Evolutionary conservation across 1,140 invertebrate genomes (phyloP), one percentile per base, ranked within the genome.

Genomic region (Dryas iulia): DNA sequence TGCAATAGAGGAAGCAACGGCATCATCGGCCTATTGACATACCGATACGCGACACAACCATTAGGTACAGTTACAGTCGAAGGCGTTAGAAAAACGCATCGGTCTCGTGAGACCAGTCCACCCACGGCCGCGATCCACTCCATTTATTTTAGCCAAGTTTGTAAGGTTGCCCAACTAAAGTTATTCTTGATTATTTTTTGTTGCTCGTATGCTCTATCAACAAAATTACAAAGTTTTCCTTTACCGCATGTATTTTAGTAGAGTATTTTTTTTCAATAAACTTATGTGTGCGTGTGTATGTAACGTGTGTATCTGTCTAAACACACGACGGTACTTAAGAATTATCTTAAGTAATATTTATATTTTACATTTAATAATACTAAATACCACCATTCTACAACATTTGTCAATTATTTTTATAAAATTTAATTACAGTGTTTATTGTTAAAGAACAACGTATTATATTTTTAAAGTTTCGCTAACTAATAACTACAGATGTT

Each of bases 11-110:
- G 67, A 63, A 59, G 60, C 53, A 26, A 59, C 56, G 53, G 28
- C 67, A 52, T 30, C 39, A 59, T 31, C 47, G 33, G 33, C 58
- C 47, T 61, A 71, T 31, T 66, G 58, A 60, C 23, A 65, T 60
- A 60, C 28, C 56, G 57, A 53, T 35, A 30, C 21, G 31, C 8
- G 14, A 53, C 26, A 33, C 39, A 60, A 67, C 54, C 56, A 81
- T 82, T 78, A 73, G 58, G 23, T 81, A 86, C 86, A 87, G 84
- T 87, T 87, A 86, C 66, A 39, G 56, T 82, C 64, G 81, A 69
- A 77, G 83, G 82, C 86, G 84, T 86, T 79, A 82, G 80, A 86
- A 84, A 89, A 89, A 87, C 73, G 58, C 57, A 73, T 67, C 66
- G 70, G 73, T 68, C 73, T 66, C 68, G 56, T 66, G 76, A 58